Evolutionary conservation across 2,888 invertebrate species (phyloP), one percentile per base, ranked within the genome.

Genomic region (Camponotus fellah): DNA sequence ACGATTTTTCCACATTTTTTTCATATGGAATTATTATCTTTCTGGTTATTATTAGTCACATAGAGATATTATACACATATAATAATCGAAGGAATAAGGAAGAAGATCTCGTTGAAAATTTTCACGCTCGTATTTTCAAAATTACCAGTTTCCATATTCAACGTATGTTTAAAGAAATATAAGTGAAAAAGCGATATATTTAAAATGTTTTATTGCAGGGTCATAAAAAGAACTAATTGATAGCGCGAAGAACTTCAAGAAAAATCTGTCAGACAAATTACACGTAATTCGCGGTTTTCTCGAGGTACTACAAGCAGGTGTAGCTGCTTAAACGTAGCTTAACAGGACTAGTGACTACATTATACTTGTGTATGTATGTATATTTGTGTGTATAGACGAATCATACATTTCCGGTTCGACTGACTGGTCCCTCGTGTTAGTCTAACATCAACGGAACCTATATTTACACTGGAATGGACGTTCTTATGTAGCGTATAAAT

Each of bases 391-490:
- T 43, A 32, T 43, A 46, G 46, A 62, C 17, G 40, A 46, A 21
- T 14, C 46, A 21, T 49, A 62, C 5, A n/a, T 89, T 90, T 90
- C 87, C 87, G 86, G 86, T 85, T 86, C 80, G 83, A 87, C 68
- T 68, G 56, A 85, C 76, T 77, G 76, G 72, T 86, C 82, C 71
- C 71, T 72, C 43, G 69, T 75, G 69, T 83, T 72, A 56, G 62
- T 60, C 53, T 21, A 82, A 82, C 68, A 56, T 56, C 72, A 53
- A 85, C 69, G 75, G 60, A 68, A 80, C 58, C 53, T 69, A 69
- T 85, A 83, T 85, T 85, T 76, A 64, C 46, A 65, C 37, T 75
- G 58, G 66, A 72, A 72, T 43, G n/a, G 46, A 62, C 49, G 12
- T 26, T 43, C 58, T 71, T 68, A 62, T 8, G 53, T 49, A 58